Evolutionary conservation across 1,140 invertebrate genomes (phyloP).

Genomic region (Drosophila varians): DNA sequence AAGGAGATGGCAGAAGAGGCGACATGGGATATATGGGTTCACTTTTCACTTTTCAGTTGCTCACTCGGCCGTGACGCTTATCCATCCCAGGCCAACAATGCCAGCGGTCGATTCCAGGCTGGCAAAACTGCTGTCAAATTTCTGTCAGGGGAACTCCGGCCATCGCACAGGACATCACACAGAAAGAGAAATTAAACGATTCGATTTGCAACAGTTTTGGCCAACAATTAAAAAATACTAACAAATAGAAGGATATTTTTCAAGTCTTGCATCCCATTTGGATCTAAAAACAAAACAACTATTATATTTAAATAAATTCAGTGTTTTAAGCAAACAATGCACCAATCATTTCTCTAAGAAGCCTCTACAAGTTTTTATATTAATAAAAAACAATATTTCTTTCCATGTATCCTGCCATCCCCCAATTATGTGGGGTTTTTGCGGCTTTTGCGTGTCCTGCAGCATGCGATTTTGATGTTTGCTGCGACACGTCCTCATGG

Average conservation of each 20-base stretch:
- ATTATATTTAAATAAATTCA: too few relatives aligned
- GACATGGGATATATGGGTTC: conserved; percentile 13
- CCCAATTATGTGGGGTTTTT: conserved; percentile 14
- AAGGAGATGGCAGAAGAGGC: background rate
- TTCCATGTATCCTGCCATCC: background rate
- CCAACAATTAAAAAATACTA: background rate
- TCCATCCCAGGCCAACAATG: conserved; percentile 42
- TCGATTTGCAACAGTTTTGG: background rate
- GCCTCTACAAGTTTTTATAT: background rate
- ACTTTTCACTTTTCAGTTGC: conserved; percentile 49
- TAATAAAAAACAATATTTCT: background rate
- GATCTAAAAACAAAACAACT: too few relatives aligned
- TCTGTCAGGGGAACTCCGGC: conserved; percentile 12
- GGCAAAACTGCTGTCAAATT: conserved; percentile 42
- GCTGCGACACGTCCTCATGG: conserved; percentile 29
- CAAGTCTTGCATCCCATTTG: background rate
- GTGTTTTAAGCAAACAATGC: too few relatives aligned
- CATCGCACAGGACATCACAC: background rate
- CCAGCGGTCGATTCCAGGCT: conserved; percentile 33
- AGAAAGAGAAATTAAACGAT: background rate
- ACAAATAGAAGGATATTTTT: background rate
- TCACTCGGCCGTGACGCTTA: conserved; percentile 39
- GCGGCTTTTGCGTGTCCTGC: conserved; percentile 38
- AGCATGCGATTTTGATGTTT: conserved; percentile 49
- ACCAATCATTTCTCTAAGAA: too few relatives aligned